Base-by-base conservation (phyloP, 1,140 invertebrate species). In the Zaprionus nigranus region DNA sequence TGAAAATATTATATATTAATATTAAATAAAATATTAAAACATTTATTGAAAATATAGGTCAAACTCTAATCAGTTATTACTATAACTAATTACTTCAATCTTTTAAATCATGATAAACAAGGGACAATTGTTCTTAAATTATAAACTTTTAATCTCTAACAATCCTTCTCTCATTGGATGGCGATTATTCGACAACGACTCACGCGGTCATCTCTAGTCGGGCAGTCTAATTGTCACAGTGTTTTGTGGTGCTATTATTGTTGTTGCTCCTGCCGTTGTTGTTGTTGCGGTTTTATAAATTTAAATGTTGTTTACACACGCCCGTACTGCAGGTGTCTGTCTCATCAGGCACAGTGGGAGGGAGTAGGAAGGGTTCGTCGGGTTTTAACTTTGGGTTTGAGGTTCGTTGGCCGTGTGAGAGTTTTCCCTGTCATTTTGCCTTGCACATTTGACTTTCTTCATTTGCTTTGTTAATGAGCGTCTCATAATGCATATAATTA, bases 381-480 rank as follows among this genome's bases (percentile, higher is more conserved):
- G 22, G 53, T 0, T 56, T 26, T 13, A 15, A 24, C 26, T 7
- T 28, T 7, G 20, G 59, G 67, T 59, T 43, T 24, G 59, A 63
- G 67, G 67, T 54, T 64, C 54, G 67, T 30, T 53, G 67, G 68
- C 61, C 66, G 34, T 53, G 43, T 69, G 58, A 54, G 58, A 26
- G 40, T 28, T 36, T 56, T 80, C 76, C 56, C 53, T 77, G 71
- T 78, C 68, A 70, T 78, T 81, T 84, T 54, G 78, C 49, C 81
- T 72, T 83, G 70, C 73, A 63, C 67, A 68, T 86, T 82, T 66
- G 79, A 75, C 75, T 73, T 79, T 86, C 82, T 86, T 82, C 82
- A 74, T 79, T 86, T 86, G 82, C 79, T 86, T 86, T 86, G 83
- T 86, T 86, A 86, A 86, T 87, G 83, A 86, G 79, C 73, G 77